These are phyloP conservation scores for mouse (Mus musculus) DNA, from an alignment of 2,113 vertebrate species.

Conservation along the genomic window DNA sequence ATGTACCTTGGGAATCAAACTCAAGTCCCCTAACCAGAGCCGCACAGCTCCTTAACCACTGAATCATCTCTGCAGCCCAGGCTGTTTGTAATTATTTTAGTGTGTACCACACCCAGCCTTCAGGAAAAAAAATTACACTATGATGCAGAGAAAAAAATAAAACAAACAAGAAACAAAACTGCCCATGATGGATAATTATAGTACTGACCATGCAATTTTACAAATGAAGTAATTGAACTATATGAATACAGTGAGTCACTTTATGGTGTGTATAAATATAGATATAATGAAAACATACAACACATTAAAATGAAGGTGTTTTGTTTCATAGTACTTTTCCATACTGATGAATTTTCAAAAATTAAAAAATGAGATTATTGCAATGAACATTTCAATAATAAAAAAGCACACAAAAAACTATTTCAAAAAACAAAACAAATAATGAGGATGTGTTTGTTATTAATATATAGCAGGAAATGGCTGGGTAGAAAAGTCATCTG, in stretches of 20 bases:
- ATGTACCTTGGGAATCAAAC: background rate
- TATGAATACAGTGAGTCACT: background rate
- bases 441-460: constrained; percentile 6
- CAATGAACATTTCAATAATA: background rate
- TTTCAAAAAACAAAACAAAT: constrained; percentile 24
- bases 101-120: background rate
- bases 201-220: background rate
- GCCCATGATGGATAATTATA: background rate
- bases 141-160: background rate
- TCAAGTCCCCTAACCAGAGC: background rate
- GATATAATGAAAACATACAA: background rate
- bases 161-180: constrained; percentile 12
- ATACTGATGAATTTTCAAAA: constrained; percentile 3
- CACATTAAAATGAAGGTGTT: background rate
- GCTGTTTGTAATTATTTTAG: background rate
- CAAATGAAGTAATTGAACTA: constrained; percentile 27
- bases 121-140: background rate
- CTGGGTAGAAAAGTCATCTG: background rate
- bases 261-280: constrained; percentile 33
- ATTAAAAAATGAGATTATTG: background rate
- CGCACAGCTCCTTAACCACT: background rate
- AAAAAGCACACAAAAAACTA: background rate
- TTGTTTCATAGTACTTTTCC: background rate
- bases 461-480: background rate
- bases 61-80: background rate